A percentile compares a stretch with the other conserved stretches of the same genome.
phyloP scores from a whole-genome alignment of 2,797 vertebrate species.

The Dromococcyx pavoninus region DNA sequence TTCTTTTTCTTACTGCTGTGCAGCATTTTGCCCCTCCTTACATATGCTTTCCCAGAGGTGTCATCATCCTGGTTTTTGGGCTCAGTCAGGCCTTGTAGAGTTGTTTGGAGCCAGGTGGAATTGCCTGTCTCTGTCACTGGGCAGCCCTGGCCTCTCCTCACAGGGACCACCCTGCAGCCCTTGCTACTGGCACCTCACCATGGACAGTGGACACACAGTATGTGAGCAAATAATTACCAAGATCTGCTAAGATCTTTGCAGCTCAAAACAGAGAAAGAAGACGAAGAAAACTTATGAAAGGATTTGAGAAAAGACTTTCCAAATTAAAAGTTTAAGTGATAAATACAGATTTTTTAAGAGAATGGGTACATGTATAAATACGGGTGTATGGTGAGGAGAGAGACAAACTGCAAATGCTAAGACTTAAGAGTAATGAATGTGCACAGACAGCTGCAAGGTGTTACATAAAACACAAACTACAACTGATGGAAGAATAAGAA shows the following conservation, averaged over 20 bases:
- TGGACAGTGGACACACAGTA: neutral
- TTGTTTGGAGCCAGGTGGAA: accelerated
- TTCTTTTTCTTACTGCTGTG: too few relatives aligned
- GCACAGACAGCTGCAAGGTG: neutral
- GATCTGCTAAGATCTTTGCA: neutral
- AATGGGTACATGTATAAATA: accelerated
- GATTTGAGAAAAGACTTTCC: neutral
- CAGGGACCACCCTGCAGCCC: too few relatives aligned
- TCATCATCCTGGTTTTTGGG: accelerated
- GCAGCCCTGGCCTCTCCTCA: neutral
- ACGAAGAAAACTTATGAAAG: neutral
- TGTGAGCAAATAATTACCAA: neutral
- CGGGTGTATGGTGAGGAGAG: accelerated
- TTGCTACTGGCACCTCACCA: accelerated
- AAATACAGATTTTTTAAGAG: neutral
- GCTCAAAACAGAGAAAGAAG: neutral
- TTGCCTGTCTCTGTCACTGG: accelerated
- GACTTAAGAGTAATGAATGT: neutral
- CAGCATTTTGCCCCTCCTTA: neutral
- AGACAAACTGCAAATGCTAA: neutral
- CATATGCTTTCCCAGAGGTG: neutral
- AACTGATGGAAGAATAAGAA: neutral
- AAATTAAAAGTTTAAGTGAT: neutral
- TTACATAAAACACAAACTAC: accelerated
- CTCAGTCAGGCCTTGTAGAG: accelerated